phyloP scores from a whole-genome alignment of 92 coral and sea anemone genomes.

The Bergia sp. region DNA sequence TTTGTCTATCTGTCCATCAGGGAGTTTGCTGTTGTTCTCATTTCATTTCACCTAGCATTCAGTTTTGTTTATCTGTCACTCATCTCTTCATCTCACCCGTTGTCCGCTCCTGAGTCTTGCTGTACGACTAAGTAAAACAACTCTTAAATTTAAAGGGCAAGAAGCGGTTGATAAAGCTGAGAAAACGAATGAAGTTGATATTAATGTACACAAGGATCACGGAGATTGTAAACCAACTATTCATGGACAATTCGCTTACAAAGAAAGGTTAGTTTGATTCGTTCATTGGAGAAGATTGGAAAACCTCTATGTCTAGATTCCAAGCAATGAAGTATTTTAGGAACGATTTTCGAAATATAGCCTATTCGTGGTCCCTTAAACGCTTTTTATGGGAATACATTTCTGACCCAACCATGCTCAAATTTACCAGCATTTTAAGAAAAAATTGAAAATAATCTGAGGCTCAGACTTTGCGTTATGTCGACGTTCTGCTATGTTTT shows the following conservation, averaged over 20 bases:
- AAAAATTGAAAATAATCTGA: too few species aligned
- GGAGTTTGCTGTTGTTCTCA: neutral
- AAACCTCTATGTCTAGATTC: too few species aligned
- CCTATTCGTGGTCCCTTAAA: too few species aligned
- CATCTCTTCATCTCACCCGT: neutral
- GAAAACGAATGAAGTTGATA: conserved; percentile 21
- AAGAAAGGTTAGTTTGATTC: neutral
- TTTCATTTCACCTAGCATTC: neutral
- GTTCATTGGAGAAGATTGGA: too few species aligned
- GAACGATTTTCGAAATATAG: too few species aligned
- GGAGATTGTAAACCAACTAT: neutral
- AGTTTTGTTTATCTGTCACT: neutral
- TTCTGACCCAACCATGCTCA: too few species aligned
- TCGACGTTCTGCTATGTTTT: too few species aligned
- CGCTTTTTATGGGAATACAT: too few species aligned
- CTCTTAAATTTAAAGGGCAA: conserved; percentile 11
- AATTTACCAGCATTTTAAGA: too few species aligned
- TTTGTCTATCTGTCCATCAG: neutral
- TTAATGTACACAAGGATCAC: conserved; percentile 2
- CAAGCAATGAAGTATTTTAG: too few species aligned
- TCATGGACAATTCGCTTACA: neutral
- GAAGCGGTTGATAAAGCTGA: conserved; percentile 19
- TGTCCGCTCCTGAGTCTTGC: neutral
- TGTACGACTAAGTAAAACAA: neutral
- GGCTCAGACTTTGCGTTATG: too few species aligned